Evolutionary conservation across 2,797 vertebrate genomes (phyloP).

Genomic region (Vespertilio murinus): DNA sequence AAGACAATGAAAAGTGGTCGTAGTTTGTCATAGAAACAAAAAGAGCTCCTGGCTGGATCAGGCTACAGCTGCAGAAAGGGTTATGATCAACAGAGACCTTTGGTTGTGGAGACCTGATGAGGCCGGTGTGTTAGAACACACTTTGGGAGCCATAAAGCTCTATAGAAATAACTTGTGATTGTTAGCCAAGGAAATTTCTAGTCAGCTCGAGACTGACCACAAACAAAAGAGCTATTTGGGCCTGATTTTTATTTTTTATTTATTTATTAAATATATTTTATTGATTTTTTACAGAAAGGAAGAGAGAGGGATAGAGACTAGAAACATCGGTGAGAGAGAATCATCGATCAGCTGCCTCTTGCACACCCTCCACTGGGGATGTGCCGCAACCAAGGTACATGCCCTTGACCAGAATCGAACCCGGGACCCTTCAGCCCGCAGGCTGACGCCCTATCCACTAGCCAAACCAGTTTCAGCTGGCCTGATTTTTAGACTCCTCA

Average conservation of each 20-base stretch:
- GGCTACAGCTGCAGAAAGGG: conserved; percentile 1
- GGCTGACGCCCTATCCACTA: too few species aligned
- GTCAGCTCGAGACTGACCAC: neutral
- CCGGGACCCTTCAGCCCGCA: too few species aligned
- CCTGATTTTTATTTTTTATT: neutral
- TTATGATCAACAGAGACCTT: neutral
- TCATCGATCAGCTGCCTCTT: too few species aligned
- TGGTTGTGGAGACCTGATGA: neutral
- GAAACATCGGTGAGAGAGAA: too few species aligned
- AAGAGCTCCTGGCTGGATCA: neutral
- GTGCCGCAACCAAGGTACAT: too few species aligned
- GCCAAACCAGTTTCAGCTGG: too few species aligned
- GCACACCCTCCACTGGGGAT: too few species aligned
- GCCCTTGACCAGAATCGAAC: too few species aligned
- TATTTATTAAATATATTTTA: too few species aligned
- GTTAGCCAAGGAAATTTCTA: neutral
- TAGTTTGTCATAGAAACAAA: conserved; percentile 35
- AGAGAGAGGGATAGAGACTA: too few species aligned
- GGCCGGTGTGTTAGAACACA: neutral
- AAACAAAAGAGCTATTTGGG: neutral
- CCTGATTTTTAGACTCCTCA: neutral
- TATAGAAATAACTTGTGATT: conserved; percentile 1
- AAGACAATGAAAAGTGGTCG: conserved; percentile 41
- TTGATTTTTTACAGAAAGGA: too few species aligned
- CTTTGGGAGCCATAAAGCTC: neutral